Evolutionary conservation across 1,140 invertebrate genomes (phyloP).

Genomic region (Babylonia areolata): DNA sequence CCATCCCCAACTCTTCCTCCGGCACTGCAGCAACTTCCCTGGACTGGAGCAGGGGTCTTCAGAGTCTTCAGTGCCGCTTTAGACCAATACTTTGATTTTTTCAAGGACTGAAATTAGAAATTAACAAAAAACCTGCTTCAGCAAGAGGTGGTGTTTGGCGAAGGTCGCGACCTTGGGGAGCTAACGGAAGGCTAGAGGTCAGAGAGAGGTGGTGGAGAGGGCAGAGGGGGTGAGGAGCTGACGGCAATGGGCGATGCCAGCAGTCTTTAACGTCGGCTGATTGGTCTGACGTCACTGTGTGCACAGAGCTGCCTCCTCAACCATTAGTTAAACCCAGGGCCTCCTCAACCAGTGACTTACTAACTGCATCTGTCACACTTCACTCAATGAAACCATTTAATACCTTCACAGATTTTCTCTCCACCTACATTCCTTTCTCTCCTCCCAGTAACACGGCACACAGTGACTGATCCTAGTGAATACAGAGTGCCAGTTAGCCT

Average conservation of each 20-base stretch:
- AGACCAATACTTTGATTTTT: slow-evolving; percentile 27
- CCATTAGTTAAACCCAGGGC: too few relatives aligned
- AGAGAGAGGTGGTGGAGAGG: neutral
- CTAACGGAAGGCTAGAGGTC: neutral
- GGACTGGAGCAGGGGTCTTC: neutral
- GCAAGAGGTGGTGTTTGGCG: neutral
- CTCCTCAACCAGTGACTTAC: too few relatives aligned
- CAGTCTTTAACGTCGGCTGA: neutral
- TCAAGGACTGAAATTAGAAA: slow-evolving; percentile 27
- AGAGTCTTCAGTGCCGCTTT: neutral
- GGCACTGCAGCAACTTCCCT: neutral
- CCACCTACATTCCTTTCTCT: too few relatives aligned
- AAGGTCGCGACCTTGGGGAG: neutral
- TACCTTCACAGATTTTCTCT: too few relatives aligned
- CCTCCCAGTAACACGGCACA: too few relatives aligned
- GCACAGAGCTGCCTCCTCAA: neutral
- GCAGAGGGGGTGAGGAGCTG: neutral
- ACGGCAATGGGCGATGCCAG: neutral
- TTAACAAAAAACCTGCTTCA: slow-evolving; percentile 1
- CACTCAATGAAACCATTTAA: too few relatives aligned
- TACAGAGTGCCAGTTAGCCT: too few relatives aligned
- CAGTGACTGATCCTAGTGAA: too few relatives aligned
- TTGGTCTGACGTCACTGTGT: neutral
- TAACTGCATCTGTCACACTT: too few relatives aligned
- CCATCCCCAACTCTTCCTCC: neutral